Percentiles rank a stretch among this genome's conserved stretches.
Evolutionary conservation across 2,888 invertebrate genomes (phyloP).

Genomic region (Lomographa bimaculata): DNA sequence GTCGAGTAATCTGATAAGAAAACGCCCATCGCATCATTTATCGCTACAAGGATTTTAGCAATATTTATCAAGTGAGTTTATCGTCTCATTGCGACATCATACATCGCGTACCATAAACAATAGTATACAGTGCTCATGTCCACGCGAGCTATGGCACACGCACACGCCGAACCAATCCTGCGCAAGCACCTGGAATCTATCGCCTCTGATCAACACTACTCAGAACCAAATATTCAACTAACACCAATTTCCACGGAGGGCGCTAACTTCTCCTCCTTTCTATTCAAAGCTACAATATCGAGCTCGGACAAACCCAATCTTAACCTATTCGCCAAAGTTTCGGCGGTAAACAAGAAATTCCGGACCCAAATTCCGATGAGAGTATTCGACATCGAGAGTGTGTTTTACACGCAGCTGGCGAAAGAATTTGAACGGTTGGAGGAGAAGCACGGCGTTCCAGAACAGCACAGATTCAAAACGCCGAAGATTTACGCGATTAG

Average conservation of each 20-base stretch:
- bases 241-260: constrained; percentile 9
- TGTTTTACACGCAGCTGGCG: constrained; percentile 18
- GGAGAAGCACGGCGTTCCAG: constrained; percentile 12
- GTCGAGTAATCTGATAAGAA: too few species aligned
- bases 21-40: too few species aligned
- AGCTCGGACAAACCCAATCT: constrained; percentile 15
- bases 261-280: constrained; percentile 23
- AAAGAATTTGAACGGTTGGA: constrained; percentile 18
- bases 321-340: constrained; percentile 23
- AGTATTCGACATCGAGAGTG: constrained; percentile 14
- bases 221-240: constrained; percentile 7
- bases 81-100: too few species aligned
- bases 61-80: too few species aligned
- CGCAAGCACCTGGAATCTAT: constrained; percentile 18
- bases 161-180: constrained; percentile 12
- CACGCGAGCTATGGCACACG: constrained; percentile 18
- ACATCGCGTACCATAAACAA: too few species aligned
- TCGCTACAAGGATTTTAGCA: too few species aligned
- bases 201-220: constrained; percentile 18
- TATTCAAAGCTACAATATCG: constrained; percentile 18
- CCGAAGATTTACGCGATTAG: constrained; percentile 15
- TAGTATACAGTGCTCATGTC: background rate
- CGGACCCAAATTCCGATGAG: constrained; percentile 4
- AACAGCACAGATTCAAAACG: constrained; percentile 8
- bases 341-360: constrained; percentile 13